Conservation (phyloP, 2,113 vertebrate genomes). For the Poeciliopsis prolifica region DNA sequence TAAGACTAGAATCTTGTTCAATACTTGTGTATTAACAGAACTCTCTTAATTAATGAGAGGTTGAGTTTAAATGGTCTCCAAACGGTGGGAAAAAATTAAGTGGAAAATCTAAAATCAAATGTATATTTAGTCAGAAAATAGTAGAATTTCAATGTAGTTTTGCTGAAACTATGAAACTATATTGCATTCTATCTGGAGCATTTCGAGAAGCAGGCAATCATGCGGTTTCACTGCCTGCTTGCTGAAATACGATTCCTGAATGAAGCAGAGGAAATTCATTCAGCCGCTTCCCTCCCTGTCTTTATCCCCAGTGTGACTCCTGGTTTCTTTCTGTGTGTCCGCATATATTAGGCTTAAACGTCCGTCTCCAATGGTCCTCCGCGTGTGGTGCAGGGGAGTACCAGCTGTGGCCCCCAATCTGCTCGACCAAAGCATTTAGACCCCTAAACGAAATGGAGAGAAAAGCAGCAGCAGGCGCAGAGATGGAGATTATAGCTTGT, state of each 20-base stretch:
- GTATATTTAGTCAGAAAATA: background rate
- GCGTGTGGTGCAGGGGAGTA: constrained; percentile 54
- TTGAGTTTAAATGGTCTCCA: background rate
- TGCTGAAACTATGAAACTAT: background rate
- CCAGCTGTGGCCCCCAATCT: constrained; percentile 76
- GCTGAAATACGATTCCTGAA: constrained; percentile 24
- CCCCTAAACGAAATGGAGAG: constrained; percentile 7
- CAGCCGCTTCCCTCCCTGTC: constrained; percentile 4
- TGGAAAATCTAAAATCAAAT: background rate
- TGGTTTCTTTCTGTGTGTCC: constrained; percentile 38
- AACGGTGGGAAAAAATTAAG: background rate
- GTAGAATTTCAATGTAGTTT: background rate
- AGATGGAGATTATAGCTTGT: constrained; percentile 42
- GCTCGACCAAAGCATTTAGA: constrained; percentile 51
- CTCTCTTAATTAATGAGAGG: too few species aligned
- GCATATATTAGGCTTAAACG: constrained; percentile 69
- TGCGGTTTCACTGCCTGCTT: constrained; percentile 1
- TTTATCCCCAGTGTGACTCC: constrained; percentile 2
- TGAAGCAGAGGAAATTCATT: constrained; percentile 32
- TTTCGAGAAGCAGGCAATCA: background rate
- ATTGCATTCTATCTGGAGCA: background rate
- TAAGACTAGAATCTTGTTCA: too few species aligned
- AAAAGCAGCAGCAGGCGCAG: constrained; percentile 37
- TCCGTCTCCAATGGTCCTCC: constrained; percentile 59
- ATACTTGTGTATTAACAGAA: too few species aligned